Evolutionary conservation across 2,888 invertebrate species (phyloP).

Genomic region (Drosophila algonquin): DNA sequence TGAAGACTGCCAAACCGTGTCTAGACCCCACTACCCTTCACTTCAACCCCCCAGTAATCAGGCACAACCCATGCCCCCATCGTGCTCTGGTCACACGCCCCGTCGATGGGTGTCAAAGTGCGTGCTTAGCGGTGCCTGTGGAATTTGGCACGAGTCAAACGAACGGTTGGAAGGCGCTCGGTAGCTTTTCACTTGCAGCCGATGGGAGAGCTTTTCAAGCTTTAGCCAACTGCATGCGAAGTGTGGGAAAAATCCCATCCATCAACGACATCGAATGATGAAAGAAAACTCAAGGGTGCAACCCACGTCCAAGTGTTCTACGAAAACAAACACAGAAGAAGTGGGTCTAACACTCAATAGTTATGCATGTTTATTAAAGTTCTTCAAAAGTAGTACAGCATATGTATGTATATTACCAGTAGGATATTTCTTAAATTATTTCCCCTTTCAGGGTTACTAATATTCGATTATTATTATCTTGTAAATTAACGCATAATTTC

Average conservation of each 20-base stretch:
- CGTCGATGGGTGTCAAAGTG: slow-evolving; percentile 52
- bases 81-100: slow-evolving; percentile 2
- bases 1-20: slow-evolving; percentile 28
- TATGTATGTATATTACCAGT: not conserved
- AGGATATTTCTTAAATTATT: slow-evolving; percentile 11
- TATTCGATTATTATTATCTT: slow-evolving; percentile 29
- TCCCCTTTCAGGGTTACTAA: slow-evolving; percentile 2
- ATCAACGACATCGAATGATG: slow-evolving; percentile 21
- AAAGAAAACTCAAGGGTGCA: slow-evolving; percentile 22
- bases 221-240: slow-evolving; percentile 10
- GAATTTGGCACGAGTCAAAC: slow-evolving; percentile 34
- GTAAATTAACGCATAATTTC: not conserved
- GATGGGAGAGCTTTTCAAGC: slow-evolving; percentile 11
- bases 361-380: slow-evolving; percentile 18
- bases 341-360: not conserved
- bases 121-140: slow-evolving; percentile 62
- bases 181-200: slow-evolving; percentile 29
- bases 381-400: slow-evolving; percentile 39
- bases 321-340: not conserved
- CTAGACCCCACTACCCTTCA: not conserved
- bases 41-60: slow-evolving; percentile 2
- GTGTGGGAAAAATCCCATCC: slow-evolving; percentile 11
- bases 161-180: not conserved
- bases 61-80: slow-evolving; percentile 6
- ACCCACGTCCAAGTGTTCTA: slow-evolving; percentile 1